Conservation (phyloP, 2,113 vertebrate genomes). For the Marcusenius ussheri region DNA sequence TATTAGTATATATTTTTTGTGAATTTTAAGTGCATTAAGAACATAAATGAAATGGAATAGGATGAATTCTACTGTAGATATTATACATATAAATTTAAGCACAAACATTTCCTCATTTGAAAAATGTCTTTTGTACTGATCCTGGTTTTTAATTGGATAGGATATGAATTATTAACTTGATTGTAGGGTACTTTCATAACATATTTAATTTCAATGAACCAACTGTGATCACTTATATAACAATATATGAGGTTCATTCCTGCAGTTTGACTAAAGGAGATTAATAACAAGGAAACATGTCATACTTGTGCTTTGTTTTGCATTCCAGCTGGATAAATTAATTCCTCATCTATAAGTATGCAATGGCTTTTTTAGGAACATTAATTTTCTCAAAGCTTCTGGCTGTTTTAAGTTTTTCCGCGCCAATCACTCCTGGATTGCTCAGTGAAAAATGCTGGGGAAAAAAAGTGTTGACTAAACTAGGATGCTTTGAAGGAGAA, state of each 20-base stretch:
- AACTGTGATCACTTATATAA: not conserved
- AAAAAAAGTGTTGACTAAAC: not conserved
- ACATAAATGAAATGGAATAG: not conserved
- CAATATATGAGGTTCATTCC: constrained; percentile 3
- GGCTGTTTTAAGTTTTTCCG: constrained; percentile 4
- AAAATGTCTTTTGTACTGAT: not conserved
- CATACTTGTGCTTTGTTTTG: constrained; percentile 3
- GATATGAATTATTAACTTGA: not conserved
- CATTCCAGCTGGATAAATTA: constrained; percentile 5
- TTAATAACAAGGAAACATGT: not conserved
- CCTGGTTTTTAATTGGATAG: not conserved
- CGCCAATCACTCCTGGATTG: not conserved
- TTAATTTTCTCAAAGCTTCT: constrained; percentile 5
- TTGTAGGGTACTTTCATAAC: not conserved
- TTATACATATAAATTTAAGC: not conserved
- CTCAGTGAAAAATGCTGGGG: not conserved
- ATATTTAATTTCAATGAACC: not conserved
- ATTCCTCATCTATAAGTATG: constrained; percentile 1
- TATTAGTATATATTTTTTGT: not conserved
- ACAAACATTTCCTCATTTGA: not conserved
- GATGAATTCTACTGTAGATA: not conserved
- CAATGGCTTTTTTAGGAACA: not conserved
- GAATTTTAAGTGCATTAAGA: not conserved
- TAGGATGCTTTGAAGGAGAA: not conserved
- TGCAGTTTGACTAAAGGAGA: not conserved